Conservation (phyloP, 2,113 vertebrate species). For the Gobiocypris rarus region DNA sequence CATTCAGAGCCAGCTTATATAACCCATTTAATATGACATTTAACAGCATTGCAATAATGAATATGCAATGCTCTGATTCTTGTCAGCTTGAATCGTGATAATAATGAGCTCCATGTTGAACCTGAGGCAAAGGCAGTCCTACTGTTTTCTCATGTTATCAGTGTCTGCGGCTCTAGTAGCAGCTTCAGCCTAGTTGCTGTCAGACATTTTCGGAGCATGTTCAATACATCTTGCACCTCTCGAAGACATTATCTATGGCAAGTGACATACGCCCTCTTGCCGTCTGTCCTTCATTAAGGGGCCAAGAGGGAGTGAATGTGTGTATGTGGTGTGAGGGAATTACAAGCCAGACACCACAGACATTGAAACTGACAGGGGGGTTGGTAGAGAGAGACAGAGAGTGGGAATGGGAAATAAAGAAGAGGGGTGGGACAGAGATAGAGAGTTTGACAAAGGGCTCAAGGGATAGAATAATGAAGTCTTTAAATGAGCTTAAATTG, state of each 20-base stretch:
- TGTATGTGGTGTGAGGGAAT: conserved; percentile 1
- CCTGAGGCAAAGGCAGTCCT: conserved; percentile 34
- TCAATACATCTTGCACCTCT: conserved; percentile 48
- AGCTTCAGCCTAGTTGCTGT: conserved; percentile 30
- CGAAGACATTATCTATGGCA: conserved; percentile 53
- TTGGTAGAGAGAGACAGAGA: conserved; percentile 15
- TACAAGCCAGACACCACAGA: conserved; percentile 37
- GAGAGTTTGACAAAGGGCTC: conserved; percentile 51
- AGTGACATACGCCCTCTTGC: conserved; percentile 41
- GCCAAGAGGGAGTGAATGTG: conserved; percentile 18
- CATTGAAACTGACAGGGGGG: conserved; percentile 47
- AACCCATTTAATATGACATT: conserved; percentile 22
- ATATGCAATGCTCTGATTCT: conserved; percentile 46
- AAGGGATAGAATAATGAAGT: conserved; percentile 60
- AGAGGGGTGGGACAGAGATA: conserved; percentile 14
- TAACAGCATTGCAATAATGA: conserved; percentile 36
- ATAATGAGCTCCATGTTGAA: conserved; percentile 46
- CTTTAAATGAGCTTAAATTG: conserved; percentile 60
- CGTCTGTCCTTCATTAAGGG: conserved; percentile 39
- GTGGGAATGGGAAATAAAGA: conserved; percentile 23
- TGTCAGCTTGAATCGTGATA: conserved; percentile 38
- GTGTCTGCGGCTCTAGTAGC: conserved; percentile 34
- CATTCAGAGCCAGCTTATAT: conserved; percentile 23
- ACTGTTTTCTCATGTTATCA: conserved; percentile 37
- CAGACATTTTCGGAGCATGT: conserved; percentile 41